Percentiles rank a stretch among this genome's conserved stretches.
Conservation (phyloP, 2,113 vertebrate genomes). For the Caretta caretta region DNA sequence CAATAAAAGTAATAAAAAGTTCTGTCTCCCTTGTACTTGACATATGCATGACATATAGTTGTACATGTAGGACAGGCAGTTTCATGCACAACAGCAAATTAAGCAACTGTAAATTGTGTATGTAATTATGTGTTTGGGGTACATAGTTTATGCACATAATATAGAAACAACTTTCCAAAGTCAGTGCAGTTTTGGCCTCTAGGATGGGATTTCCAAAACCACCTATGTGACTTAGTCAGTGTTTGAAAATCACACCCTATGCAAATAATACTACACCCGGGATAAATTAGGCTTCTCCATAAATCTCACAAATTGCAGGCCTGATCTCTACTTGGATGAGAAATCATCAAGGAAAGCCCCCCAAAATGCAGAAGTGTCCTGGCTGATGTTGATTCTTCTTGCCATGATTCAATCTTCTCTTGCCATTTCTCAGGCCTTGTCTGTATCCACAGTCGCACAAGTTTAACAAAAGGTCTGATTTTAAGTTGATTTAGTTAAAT, state of each 20-base stretch:
- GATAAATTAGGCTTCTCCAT: not conserved
- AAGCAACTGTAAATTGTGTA: not conserved
- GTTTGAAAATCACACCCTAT: not conserved
- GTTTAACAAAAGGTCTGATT: not conserved
- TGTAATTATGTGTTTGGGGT: not conserved
- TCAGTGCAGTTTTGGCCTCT: not conserved
- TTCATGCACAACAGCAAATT: not conserved
- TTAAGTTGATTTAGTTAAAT: constrained; percentile 35
- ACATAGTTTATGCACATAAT: not conserved
- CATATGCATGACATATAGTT: not conserved
- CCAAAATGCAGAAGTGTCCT: constrained; percentile 22
- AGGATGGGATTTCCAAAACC: not conserved
- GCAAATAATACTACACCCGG: not conserved
- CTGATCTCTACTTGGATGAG: constrained; percentile 28
- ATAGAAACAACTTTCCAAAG: not conserved
- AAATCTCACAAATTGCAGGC: constrained; percentile 28
- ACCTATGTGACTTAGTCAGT: not conserved
- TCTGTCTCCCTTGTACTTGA: not conserved
- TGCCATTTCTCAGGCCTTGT: constrained; percentile 17
- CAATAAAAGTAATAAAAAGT: not conserved
- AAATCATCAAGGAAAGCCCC: constrained; percentile 3
- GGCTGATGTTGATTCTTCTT: not conserved
- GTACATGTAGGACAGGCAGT: not conserved
- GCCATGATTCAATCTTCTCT: not conserved
- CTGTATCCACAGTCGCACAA: not conserved